Base-by-base conservation (phyloP, 2,113 vertebrate genomes). In the Eclectus roratus region DNA sequence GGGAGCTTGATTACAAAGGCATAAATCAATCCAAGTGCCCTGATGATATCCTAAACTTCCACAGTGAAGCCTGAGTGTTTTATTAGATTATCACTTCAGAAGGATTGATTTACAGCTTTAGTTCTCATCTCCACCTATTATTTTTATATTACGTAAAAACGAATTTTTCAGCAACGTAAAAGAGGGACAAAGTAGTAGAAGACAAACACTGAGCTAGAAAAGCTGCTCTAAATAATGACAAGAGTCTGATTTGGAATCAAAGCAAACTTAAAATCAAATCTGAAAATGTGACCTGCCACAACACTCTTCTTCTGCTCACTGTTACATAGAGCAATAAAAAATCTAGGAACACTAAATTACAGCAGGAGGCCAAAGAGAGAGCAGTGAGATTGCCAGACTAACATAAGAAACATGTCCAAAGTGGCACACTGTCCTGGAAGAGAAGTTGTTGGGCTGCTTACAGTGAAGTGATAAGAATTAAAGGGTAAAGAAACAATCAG, bases 31-130 rank as follows among this genome's bases (percentile, higher is more conserved):
- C 58, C 53, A 69, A 58, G 65, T 74, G 29, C 55, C 43, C 53
- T 85, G 80, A 89, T 87, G 65, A 91, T 96, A 88, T 89, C 80
- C 88, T 82, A 21, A 90, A 82, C 53, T 86, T 92, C 44, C 82
- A 17, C 70, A 77, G 25, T 50, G 56, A 81, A 89, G 49, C 46
- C 74, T 49, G 33, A 94, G 63, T 92, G 80, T 52, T 86, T 96
- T 93, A 92, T 95, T 95, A 93, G 83, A 91, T 95, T 97, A 96
- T 96, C 77, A 44, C 74, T 91, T 83, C 95, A 82, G 92, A 92
- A 91, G 86, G 77, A 77, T 52, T 95, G 84, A 80, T 85, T 95
- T 85, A 73, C 56, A 82, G 78, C 77, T 93, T 91, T 82, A 80
- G 47, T 78, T 93, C 70, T 89, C 69, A 55, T 82, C 58, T 90